phyloP scores from a whole-genome alignment of 1,140 invertebrate species.

The Rhagoletis pomonella region DNA sequence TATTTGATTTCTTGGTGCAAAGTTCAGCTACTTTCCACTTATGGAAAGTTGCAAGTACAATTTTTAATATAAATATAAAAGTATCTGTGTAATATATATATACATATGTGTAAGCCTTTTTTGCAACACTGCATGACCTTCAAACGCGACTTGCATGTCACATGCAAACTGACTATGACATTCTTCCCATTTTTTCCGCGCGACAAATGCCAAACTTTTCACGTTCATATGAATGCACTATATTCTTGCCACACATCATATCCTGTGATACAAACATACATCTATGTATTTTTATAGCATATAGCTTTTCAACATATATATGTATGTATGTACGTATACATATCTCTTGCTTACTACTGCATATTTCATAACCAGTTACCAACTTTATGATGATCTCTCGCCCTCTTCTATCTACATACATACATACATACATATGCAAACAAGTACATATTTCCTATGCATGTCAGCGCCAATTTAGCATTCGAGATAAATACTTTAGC shows the following conservation, averaged over 20 bases:
- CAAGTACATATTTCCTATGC: not conserved
- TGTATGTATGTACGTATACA: not conserved
- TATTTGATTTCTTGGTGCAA: no score
- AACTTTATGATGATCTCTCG: not conserved
- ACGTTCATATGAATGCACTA: not conserved
- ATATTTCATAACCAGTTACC: not conserved
- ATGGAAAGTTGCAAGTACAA: not conserved
- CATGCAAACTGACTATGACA: not conserved
- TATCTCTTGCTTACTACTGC: not conserved
- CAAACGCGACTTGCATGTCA: not conserved
- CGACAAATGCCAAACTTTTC: not conserved
- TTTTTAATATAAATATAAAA: not conserved
- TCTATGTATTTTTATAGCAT: not conserved
- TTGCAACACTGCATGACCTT: not conserved
- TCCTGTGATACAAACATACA: not conserved
- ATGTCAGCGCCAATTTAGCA: slow-evolving; percentile 7
- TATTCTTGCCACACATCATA: not conserved
- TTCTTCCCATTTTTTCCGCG: not conserved
- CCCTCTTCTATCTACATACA: not conserved
- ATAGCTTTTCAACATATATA: no score
- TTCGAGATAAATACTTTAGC: slow-evolving; percentile 1
- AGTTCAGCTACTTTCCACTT: no score
- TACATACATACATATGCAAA: no score
- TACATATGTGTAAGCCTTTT: not conserved
- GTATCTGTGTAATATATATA: no score